Evolutionary conservation across 2,888 invertebrate species (phyloP).

Genomic region (Osmoderma eremita): DNA sequence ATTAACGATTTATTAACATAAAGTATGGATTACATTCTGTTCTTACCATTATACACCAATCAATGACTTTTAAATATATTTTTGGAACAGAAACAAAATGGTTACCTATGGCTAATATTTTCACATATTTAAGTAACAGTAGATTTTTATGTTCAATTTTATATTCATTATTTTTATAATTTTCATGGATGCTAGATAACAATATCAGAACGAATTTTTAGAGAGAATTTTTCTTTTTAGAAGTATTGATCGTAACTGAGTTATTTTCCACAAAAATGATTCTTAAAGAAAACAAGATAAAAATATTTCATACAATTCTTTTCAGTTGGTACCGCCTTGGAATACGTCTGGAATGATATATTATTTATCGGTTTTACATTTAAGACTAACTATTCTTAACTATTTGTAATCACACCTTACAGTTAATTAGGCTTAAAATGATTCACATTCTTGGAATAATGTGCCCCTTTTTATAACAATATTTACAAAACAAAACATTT

Average conservation of each 20-base stretch:
- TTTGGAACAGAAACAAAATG: conserved; percentile 46
- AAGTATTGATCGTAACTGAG: conserved; percentile 18
- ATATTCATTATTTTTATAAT: conserved; percentile 31
- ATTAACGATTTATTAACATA: conserved; percentile 55
- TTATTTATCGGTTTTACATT: conserved; percentile 56
- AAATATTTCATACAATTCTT: conserved; percentile 59
- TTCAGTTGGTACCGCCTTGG: conserved; percentile 48
- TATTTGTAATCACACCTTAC: conserved; percentile 59
- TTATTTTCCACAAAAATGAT: conserved; percentile 39
- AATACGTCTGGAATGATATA: conserved; percentile 58
- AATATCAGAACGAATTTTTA: conserved; percentile 40
- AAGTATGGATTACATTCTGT: conserved; percentile 53
- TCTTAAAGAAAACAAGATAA: conserved; percentile 54
- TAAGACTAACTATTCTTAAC: conserved; percentile 58
- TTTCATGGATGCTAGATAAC: conserved; percentile 42
- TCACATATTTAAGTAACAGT: conserved; percentile 50
- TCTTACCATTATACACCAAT: conserved; percentile 53
- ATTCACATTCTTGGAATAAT: conserved; percentile 45
- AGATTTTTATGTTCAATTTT: conserved; percentile 42
- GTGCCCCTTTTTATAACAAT: conserved; percentile 41
- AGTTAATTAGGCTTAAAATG: conserved; percentile 57
- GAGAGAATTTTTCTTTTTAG: conserved; percentile 29
- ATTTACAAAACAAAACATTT: conserved; percentile 43
- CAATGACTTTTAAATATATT: conserved; percentile 41
- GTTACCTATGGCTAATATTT: conserved; percentile 48